phyloP scores from a whole-genome alignment of 2,797 vertebrate species.

The Enteromius viviparus region DNA sequence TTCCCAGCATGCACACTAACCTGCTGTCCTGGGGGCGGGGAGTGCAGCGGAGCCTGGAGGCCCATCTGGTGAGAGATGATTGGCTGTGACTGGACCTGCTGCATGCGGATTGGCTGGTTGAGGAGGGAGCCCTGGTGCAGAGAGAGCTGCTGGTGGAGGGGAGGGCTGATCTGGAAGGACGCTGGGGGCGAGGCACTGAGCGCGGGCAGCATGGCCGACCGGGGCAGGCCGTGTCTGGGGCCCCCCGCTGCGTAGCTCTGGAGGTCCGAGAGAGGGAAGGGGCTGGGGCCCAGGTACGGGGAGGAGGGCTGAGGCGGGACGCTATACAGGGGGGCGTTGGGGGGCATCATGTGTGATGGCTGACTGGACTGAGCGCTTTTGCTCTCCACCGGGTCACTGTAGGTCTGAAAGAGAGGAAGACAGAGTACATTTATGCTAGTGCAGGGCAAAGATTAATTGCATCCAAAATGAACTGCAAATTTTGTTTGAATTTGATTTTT shows the following conservation, averaged over 20 bases:
- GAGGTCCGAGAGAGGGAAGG: slow-evolving; percentile 93
- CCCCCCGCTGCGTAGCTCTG: slow-evolving; percentile 88
- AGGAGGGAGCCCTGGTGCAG: slow-evolving; percentile 94
- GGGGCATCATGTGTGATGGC: slow-evolving; percentile 90
- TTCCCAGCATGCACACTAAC: slow-evolving; percentile 71
- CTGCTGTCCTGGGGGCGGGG: slow-evolving; percentile 95
- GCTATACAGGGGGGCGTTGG: slow-evolving; percentile 92
- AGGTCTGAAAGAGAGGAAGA: slow-evolving; percentile 79
- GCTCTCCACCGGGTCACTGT: slow-evolving; percentile 89
- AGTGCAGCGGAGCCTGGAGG: slow-evolving; percentile 91
- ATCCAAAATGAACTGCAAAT: too few species aligned
- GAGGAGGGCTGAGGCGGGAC: slow-evolving; percentile 90
- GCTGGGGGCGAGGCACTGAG: slow-evolving; percentile 93
- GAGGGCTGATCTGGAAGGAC: slow-evolving; percentile 94
- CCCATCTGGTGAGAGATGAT: slow-evolving; percentile 97
- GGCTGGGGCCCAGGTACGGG: slow-evolving; percentile 88
- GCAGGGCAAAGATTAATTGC: too few species aligned
- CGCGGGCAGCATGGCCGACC: slow-evolving; percentile 91
- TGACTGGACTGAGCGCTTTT: slow-evolving; percentile 89
- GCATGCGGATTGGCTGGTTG: slow-evolving; percentile 95
- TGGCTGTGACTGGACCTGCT: slow-evolving; percentile 92
- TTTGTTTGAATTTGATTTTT: too few species aligned
- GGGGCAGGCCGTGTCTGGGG: slow-evolving; percentile 85
- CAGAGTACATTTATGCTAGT: neutral
- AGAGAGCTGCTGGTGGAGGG: slow-evolving; percentile 94